phyloP scores from a whole-genome alignment of 2,113 vertebrate genomes.

The Melanotaenia duboulayi region DNA sequence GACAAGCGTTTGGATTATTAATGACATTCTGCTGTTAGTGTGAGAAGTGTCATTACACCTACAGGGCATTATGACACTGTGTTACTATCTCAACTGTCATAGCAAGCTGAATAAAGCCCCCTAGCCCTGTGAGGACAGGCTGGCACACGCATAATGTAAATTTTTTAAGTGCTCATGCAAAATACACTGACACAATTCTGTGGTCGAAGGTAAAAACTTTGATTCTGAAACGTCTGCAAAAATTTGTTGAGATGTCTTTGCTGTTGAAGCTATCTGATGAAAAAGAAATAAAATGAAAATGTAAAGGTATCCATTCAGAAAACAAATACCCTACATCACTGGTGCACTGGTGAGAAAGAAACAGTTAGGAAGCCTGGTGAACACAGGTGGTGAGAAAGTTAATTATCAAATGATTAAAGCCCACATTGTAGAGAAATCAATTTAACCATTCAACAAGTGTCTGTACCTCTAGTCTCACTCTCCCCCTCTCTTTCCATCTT shows the following conservation, averaged over 20 bases:
- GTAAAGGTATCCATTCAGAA: conserved; percentile 29
- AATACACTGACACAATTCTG: background rate
- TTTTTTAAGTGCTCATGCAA: background rate
- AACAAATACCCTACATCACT: background rate
- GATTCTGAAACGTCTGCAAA: background rate
- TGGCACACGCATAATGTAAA: background rate
- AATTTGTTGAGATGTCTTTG: conserved; percentile 2
- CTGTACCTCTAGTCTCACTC: conserved; percentile 28
- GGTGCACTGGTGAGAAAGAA: conserved; percentile 33
- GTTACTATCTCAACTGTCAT: conserved; percentile 39
- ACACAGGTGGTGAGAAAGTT: conserved; percentile 22
- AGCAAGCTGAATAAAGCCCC: conserved; percentile 17
- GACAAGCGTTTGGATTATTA: conserved; percentile 48
- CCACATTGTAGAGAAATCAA: conserved; percentile 57
- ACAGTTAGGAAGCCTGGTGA: conserved; percentile 14
- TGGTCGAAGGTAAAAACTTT: conserved; percentile 3
- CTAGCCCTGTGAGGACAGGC: conserved; percentile 2
- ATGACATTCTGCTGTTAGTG: conserved; percentile 42
- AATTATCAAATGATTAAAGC: conserved; percentile 49
- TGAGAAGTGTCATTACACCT: conserved; percentile 41
- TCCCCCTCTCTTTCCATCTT: conserved; percentile 38
- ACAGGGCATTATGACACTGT: conserved; percentile 24
- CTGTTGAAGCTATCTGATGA: conserved; percentile 25
- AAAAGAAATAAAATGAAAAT: conserved; percentile 53
- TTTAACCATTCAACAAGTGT: conserved; percentile 76